Percentiles rank a stretch among this genome's conserved stretches.
phyloP scores from a whole-genome alignment of 2,113 vertebrate species.

The Gallinago undulata region DNA sequence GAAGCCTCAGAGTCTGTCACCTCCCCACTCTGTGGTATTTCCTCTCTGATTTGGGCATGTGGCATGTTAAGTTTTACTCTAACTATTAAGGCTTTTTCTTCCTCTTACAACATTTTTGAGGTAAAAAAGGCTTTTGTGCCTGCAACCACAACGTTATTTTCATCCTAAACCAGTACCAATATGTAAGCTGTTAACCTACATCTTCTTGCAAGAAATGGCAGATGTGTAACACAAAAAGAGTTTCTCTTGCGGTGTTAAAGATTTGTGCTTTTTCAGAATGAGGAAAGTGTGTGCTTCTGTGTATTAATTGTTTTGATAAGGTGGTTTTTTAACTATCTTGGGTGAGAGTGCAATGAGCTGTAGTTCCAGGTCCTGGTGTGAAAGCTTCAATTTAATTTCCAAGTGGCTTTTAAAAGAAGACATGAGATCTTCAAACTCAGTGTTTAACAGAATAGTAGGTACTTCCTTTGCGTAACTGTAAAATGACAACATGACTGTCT shows the following conservation, averaged over 20 bases:
- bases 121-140: background rate
- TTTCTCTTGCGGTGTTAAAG: background rate
- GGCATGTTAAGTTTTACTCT: background rate
- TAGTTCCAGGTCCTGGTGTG: background rate
- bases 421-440: background rate
- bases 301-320: background rate
- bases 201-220: background rate
- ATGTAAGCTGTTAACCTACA: background rate
- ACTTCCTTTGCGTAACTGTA: conserved; percentile 5
- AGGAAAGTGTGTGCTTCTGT: background rate
- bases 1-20: background rate
- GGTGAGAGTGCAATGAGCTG: background rate
- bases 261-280: background rate
- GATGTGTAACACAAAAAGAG: background rate
- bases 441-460: background rate
- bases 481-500: conserved; percentile 48
- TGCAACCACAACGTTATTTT: background rate
- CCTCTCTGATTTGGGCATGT: background rate
- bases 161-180: background rate
- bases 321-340: background rate
- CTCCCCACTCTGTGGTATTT: background rate
- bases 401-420: background rate
- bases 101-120: background rate
- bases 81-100: background rate
- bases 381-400: background rate